Evolutionary conservation across 2,113 vertebrate genomes (phyloP).

Genomic region (Anguilla japonica): DNA sequence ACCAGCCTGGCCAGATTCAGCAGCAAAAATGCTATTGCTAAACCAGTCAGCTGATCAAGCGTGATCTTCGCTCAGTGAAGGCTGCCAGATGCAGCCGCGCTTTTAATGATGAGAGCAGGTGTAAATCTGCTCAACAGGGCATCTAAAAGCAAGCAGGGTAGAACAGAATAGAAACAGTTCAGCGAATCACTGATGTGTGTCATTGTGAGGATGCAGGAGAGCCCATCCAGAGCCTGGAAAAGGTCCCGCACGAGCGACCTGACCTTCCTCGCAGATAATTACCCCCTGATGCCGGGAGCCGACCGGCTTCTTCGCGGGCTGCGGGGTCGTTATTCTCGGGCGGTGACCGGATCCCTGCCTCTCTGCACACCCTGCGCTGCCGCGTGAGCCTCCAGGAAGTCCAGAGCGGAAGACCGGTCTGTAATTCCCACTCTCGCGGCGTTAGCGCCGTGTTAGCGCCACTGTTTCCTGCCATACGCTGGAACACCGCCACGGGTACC

Average conservation of each 20-base stretch:
- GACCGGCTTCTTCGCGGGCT: too few species aligned
- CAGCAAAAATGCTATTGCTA: too few species aligned
- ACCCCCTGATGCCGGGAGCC: background rate
- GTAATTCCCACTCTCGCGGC: background rate
- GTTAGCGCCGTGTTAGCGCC: constrained; percentile 1
- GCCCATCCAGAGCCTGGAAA: too few species aligned
- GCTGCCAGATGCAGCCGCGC: too few species aligned
- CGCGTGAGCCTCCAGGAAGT: background rate
- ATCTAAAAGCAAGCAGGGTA: too few species aligned
- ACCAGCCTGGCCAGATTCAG: too few species aligned
- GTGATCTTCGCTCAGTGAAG: too few species aligned
- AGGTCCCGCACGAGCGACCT: background rate
- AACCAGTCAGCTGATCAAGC: too few species aligned
- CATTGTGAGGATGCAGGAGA: background rate
- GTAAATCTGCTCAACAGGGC: too few species aligned
- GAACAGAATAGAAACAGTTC: too few species aligned
- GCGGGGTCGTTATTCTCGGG: background rate
- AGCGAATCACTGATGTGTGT: background rate
- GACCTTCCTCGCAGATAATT: background rate
- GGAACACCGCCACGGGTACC: constrained; percentile 25
- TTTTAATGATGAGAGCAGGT: too few species aligned
- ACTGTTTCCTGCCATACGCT: constrained; percentile 61
- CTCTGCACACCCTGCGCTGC: background rate
- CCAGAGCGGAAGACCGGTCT: background rate
- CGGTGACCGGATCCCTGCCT: background rate